These are phyloP conservation scores for Trachelipus rathkii DNA, from an alignment of 1,140 invertebrate genomes.

Conservation along the genomic window DNA sequence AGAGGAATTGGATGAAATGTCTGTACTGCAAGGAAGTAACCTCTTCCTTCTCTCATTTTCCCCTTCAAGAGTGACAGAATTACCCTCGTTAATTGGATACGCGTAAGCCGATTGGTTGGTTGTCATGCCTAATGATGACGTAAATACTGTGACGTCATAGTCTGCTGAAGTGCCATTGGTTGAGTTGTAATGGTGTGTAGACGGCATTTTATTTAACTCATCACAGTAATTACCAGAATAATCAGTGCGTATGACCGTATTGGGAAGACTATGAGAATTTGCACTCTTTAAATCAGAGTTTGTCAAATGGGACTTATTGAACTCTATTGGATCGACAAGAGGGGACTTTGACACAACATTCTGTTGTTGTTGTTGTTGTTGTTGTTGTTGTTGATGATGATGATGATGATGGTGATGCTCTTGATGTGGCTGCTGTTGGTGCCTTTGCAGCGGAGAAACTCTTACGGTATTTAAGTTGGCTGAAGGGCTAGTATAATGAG, in stretches of 20 bases:
- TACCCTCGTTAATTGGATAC: not conserved
- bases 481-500: not conserved
- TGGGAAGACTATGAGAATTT: not conserved
- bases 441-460: not conserved
- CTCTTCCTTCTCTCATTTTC: not conserved
- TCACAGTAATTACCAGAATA: not conserved
- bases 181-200: not conserved
- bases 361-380: not conserved
- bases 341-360: not conserved
- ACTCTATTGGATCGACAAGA: not conserved
- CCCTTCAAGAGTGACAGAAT: not conserved
- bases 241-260: not conserved
- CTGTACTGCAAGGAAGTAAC: slow-evolving; percentile 6
- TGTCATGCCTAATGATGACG: not conserved
- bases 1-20: not conserved
- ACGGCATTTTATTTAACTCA: slow-evolving; percentile 1
- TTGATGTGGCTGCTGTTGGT: too few relatives aligned
- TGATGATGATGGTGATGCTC: too few relatives aligned
- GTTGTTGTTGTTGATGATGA: too few relatives aligned
- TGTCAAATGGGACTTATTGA: not conserved
- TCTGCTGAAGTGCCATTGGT: not conserved
- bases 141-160: not conserved
- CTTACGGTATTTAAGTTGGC: not conserved
- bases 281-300: not conserved
- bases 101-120: not conserved